A percentile compares a stretch with the other conserved stretches of the same genome.
Evolutionary conservation across 2,113 vertebrate genomes (phyloP).

Genomic region (Psophia crepitans): DNA sequence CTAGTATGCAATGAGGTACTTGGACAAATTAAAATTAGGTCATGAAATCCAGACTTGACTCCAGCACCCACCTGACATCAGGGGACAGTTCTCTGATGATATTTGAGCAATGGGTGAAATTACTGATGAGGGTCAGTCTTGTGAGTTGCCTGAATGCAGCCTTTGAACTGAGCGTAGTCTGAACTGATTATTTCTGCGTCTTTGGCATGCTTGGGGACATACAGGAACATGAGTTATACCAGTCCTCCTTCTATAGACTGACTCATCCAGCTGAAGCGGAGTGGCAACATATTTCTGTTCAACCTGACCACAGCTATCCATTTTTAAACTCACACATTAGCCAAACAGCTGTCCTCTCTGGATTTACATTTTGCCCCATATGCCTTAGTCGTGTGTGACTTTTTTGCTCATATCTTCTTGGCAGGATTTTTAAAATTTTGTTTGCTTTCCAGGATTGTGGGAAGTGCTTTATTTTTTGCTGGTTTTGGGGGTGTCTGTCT

Average conservation of each 20-base stretch:
- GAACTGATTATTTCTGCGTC: neutral
- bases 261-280: neutral
- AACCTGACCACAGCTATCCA: neutral
- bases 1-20: neutral
- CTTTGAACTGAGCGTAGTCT: neutral
- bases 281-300: neutral
- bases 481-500: neutral
- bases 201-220: neutral
- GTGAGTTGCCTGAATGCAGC: accelerated
- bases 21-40: neutral
- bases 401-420: too few relatives aligned
- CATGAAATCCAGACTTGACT: neutral
- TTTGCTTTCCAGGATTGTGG: neutral
- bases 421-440: neutral
- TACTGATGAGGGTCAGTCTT: neutral
- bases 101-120: neutral
- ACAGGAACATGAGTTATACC: neutral
- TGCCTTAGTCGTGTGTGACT: too few relatives aligned
- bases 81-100: neutral
- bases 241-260: neutral
- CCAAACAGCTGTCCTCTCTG: neutral
- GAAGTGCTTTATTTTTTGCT: neutral
- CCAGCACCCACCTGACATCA: neutral
- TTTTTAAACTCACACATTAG: neutral
- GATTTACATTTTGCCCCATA: neutral